Conservation (phyloP, 2,888 invertebrate species). For the Cheilosia variabilis region DNA sequence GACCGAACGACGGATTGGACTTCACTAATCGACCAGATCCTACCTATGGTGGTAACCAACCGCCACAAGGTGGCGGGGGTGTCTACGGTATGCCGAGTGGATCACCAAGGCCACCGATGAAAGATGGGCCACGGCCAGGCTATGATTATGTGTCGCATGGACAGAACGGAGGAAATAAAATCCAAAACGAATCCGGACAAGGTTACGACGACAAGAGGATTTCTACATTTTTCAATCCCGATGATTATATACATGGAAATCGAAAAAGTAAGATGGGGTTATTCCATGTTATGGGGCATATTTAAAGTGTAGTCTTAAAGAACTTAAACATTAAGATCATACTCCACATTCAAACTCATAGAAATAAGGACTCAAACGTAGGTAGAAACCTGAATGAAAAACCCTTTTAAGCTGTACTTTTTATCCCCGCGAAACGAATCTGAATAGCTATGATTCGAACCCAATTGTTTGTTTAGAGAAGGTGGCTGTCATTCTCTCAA, state of each 20-base stretch:
- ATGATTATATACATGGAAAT: conserved; percentile 80
- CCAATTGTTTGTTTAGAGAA: too few species aligned
- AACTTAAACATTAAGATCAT: too few species aligned
- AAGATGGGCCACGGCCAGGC: conserved; percentile 55
- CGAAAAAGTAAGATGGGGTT: conserved; percentile 79
- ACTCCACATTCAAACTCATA: too few species aligned
- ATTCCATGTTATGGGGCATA: neutral
- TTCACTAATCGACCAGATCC: conserved; percentile 82
- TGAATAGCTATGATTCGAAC: too few species aligned
- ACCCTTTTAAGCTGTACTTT: too few species aligned
- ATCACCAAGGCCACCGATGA: conserved; percentile 66
- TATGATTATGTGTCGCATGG: conserved; percentile 64
- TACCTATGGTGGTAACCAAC: conserved; percentile 66
- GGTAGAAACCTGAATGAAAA: too few species aligned
- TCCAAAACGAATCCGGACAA: conserved; percentile 76
- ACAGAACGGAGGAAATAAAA: conserved; percentile 43
- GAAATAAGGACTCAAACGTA: too few species aligned
- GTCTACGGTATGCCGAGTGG: conserved; percentile 76
- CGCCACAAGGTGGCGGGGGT: conserved; percentile 55
- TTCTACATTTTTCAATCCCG: conserved; percentile 83
- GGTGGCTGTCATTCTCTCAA: too few species aligned
- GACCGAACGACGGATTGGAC: conserved; percentile 77
- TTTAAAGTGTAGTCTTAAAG: neutral
- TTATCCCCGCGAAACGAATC: too few species aligned
- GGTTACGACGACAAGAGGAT: conserved; percentile 82